Conservation (phyloP, 2,888 invertebrate genomes). For the Tetragonula carbonaria region DNA sequence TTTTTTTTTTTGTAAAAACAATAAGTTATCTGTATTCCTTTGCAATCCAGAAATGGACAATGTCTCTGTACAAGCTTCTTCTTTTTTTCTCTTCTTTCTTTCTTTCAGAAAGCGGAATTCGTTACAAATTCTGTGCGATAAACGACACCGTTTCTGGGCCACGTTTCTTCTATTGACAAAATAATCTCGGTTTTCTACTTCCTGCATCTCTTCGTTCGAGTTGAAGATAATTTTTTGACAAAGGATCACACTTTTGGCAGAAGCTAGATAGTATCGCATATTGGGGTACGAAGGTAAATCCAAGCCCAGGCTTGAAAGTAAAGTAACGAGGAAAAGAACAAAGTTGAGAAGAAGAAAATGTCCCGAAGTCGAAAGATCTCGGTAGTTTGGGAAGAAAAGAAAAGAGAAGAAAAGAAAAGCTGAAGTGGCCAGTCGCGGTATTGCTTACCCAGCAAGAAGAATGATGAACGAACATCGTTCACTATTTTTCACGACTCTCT, state of each 20-base stretch:
- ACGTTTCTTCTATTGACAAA: neutral
- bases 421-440: slow-evolving; percentile 37
- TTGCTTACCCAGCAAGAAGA: slow-evolving; percentile 56
- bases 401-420: neutral
- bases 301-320: neutral
- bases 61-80: slow-evolving; percentile 81
- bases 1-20: slow-evolving; percentile 78
- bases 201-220: too few relatives aligned
- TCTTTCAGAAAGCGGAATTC: slow-evolving; percentile 28
- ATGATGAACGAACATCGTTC: slow-evolving; percentile 45
- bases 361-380: neutral
- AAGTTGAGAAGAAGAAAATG: neutral
- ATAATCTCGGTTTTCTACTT: neutral
- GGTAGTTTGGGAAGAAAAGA: too few relatives aligned
- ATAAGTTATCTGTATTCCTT: slow-evolving; percentile 82
- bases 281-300: neutral
- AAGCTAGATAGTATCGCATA: neutral
- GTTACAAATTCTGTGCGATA: slow-evolving; percentile 40
- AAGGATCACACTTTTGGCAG: too few relatives aligned
- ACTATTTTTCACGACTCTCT: slow-evolving; percentile 62
- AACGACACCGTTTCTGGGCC: slow-evolving; percentile 43
- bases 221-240: too few relatives aligned
- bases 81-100: neutral
- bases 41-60: slow-evolving; percentile 79
- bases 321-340: too few relatives aligned